phyloP scores from a whole-genome alignment of 2,888 invertebrate species.

The Alentia gelatinosa region DNA sequence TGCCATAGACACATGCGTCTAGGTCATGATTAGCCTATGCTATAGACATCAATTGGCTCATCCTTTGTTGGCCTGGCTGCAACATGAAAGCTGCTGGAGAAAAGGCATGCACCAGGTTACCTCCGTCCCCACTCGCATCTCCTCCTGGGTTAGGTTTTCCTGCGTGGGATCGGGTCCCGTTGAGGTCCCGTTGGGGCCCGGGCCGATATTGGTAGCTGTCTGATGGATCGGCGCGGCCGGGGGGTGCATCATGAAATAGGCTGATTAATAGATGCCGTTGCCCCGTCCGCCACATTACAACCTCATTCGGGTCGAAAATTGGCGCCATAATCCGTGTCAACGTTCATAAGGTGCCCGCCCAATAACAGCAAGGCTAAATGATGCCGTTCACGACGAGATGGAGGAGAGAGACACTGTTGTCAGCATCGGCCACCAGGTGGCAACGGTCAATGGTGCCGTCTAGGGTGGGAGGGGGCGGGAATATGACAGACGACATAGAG shows the following conservation, averaged over 20 bases:
- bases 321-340: neutral
- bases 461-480: no score
- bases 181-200: neutral
- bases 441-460: neutral
- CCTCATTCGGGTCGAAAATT: neutral
- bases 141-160: neutral
- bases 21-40: no score
- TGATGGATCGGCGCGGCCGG: neutral
- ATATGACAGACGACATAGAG: no score
- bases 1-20: no score
- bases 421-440: neutral
- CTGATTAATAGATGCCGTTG: neutral
- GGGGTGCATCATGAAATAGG: neutral
- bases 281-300: neutral
- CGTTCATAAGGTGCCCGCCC: neutral
- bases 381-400: neutral
- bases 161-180: neutral
- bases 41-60: no score
- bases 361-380: neutral
- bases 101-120: no score
- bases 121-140: neutral
- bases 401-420: neutral
- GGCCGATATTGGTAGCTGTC: neutral
- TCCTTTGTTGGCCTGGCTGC: no score
- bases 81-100: no score